Evolutionary conservation across 1,140 invertebrate species (phyloP).

Genomic region (Phymastichus coffea): DNA sequence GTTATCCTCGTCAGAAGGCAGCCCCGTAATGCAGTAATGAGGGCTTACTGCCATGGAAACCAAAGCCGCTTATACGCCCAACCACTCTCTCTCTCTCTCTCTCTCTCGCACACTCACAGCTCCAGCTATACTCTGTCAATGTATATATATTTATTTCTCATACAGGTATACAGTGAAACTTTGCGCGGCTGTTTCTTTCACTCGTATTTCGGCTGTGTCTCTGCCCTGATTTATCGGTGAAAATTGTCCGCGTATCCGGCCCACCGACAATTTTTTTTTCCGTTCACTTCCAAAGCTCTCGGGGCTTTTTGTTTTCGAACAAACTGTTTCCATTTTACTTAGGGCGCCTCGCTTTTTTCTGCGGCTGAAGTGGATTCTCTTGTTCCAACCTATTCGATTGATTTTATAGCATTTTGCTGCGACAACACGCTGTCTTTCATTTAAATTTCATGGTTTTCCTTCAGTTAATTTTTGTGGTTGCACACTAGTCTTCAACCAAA

Average conservation of each 20-base stretch:
- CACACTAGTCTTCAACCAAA: too few species aligned
- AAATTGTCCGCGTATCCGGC: not conserved
- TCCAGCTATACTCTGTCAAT: not conserved
- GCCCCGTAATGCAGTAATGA: conserved; percentile 57
- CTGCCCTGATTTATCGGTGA: conserved; percentile 15
- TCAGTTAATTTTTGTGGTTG: too few species aligned
- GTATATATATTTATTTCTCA: not conserved
- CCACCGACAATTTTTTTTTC: conserved; percentile 2
- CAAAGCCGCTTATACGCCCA: conserved; percentile 58
- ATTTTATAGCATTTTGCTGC: too few species aligned
- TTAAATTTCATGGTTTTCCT: too few species aligned
- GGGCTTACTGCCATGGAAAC: conserved; percentile 59
- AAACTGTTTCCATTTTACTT: conserved; percentile 7
- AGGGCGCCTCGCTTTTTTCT: not conserved
- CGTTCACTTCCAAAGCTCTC: too few species aligned
- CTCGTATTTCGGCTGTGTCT: conserved; percentile 5
- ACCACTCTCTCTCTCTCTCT: conserved; percentile 34
- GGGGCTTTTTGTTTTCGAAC: not conserved
- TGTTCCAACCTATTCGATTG: not conserved
- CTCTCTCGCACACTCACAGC: not conserved
- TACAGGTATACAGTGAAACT: not conserved
- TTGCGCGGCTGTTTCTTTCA: not conserved
- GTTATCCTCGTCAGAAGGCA: conserved; percentile 45
- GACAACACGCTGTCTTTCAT: too few species aligned
- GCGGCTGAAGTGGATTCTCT: conserved; percentile 19